Conservation (phyloP, 2,888 invertebrate genomes). For the Cryptus armator region DNA sequence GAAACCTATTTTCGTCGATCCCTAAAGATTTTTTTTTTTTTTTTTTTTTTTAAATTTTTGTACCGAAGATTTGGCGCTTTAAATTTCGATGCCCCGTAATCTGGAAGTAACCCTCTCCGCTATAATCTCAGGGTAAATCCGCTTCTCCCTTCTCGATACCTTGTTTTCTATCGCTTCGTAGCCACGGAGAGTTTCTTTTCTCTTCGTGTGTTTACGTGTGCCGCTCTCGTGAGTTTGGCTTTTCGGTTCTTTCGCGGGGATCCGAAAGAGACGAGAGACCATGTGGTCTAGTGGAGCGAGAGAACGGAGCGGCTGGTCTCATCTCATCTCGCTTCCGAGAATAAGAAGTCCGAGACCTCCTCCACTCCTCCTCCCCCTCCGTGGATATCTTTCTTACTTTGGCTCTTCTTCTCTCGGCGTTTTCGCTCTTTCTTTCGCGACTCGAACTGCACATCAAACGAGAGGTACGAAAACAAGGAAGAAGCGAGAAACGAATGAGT, state of each 20-base stretch:
- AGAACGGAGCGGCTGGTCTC: conserved; percentile 25
- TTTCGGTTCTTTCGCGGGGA: neutral
- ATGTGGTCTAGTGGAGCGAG: conserved; percentile 66
- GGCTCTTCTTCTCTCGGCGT: conserved; percentile 39
- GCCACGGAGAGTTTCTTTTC: neutral
- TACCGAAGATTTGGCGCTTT: conserved; percentile 6
- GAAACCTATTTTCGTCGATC: conserved; percentile 26
- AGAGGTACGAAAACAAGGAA: conserved; percentile 22
- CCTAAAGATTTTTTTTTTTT: conserved; percentile 25
- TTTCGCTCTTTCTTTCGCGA: conserved; percentile 49
- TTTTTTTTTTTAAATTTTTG: conserved; percentile 28
- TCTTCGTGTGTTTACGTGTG: neutral
- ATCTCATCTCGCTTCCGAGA: conserved; percentile 76
- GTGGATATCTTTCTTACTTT: conserved; percentile 50
- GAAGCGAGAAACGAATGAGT: neutral
- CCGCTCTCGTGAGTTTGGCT: neutral
- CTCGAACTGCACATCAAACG: conserved; percentile 36
- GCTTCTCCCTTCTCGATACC: neutral
- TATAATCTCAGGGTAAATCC: conserved; percentile 61
- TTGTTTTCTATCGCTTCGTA: conserved; percentile 14
- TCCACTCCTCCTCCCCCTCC: conserved; percentile 19
- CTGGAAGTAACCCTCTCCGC: conserved; percentile 61
- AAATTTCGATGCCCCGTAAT: conserved; percentile 65
- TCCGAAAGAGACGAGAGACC: conserved; percentile 62
- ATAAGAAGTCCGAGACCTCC: conserved; percentile 47